Evolutionary conservation across 2,797 vertebrate genomes (phyloP), one percentile per base, ranked within the genome.

Genomic region (Halcyon chelicuti): DNA sequence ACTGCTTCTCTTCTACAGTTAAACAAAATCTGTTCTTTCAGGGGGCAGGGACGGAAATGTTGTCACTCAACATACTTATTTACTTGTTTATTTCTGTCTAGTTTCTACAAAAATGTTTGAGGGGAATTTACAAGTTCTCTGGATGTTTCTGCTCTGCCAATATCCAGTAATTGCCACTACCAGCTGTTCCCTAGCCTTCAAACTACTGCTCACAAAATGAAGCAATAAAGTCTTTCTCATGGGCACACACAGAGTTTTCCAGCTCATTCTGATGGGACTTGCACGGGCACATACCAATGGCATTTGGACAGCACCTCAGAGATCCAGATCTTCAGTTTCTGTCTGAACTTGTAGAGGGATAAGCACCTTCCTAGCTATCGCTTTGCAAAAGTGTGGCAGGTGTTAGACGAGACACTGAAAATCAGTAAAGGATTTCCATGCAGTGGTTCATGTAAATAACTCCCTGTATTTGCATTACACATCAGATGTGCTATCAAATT

Each of bases 31-130:
- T 22, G 14, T 4, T 82, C 54, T 67, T 73, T 6, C 3, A 5
- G 8, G 2, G 9, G 4, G 20, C 10, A 5, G 8, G 2, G 10
- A 4, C 12, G 6, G 29, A 54, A 29, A 14, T 9, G 20, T 6
- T 61, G 7, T 40, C 44, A 65, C n/a, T 58, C 37, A 14, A 10
- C 7, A 14, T 7, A 42, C 3, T 51, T 44, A 57, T 61, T 90
- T 55, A 73, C 33, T 33, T 37, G 3, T 44, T 74, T 31, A 23
- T 88, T 74, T 57, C 6, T 58, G 37, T 54, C 31, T 40, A 67
- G 33, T 7, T 37, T 63, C 68, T 79, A 68, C 20, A 61, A 67
- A 90, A 77, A 67, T 7, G 1, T 23, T 61, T 25, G 8, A 88
- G 21, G 10, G 15, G 2, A 37, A 46, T 51, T 92, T n/a, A 19